phyloP scores from a whole-genome alignment of 2,888 invertebrate genomes.

The Ennomos erosarius region DNA sequence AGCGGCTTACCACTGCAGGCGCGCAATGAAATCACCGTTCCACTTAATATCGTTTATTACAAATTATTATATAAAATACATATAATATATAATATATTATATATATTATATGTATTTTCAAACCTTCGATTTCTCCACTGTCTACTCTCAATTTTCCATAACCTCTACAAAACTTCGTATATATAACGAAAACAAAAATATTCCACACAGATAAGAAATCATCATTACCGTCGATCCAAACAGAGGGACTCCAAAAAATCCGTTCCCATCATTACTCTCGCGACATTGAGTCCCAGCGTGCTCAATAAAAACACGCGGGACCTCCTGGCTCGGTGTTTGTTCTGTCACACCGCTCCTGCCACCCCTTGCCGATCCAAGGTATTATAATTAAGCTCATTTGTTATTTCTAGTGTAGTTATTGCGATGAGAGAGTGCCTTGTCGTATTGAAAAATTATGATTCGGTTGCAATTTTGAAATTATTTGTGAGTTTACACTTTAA shows the following conservation, averaged over 20 bases:
- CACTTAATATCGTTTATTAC: too few species aligned
- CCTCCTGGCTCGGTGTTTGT: slow-evolving; percentile 75
- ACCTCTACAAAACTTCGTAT: slow-evolving; percentile 12
- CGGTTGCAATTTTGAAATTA: background rate
- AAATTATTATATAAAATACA: too few species aligned
- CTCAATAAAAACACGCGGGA: slow-evolving; percentile 75
- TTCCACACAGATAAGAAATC: slow-evolving; percentile 54
- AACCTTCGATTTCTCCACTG: too few species aligned
- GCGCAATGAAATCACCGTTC: too few species aligned
- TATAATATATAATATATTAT: too few species aligned
- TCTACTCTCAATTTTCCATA: background rate
- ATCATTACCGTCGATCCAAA: slow-evolving; percentile 52
- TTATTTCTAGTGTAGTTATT: slow-evolving; percentile 56
- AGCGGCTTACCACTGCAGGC: too few species aligned
- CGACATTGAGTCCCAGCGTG: slow-evolving; percentile 76
- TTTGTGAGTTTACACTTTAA: too few species aligned
- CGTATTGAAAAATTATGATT: slow-evolving; percentile 2
- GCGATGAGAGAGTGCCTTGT: slow-evolving; percentile 11
- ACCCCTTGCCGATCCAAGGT: slow-evolving; percentile 73
- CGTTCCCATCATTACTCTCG: slow-evolving; percentile 72
- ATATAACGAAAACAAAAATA: slow-evolving; percentile 22
- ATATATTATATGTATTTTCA: too few species aligned
- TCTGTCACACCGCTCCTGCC: slow-evolving; percentile 62
- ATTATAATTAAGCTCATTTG: slow-evolving; percentile 83
- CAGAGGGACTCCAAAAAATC: slow-evolving; percentile 53